Base-by-base conservation (phyloP, 1,140 invertebrate genomes). In the Zaprionus vittiger region DNA sequence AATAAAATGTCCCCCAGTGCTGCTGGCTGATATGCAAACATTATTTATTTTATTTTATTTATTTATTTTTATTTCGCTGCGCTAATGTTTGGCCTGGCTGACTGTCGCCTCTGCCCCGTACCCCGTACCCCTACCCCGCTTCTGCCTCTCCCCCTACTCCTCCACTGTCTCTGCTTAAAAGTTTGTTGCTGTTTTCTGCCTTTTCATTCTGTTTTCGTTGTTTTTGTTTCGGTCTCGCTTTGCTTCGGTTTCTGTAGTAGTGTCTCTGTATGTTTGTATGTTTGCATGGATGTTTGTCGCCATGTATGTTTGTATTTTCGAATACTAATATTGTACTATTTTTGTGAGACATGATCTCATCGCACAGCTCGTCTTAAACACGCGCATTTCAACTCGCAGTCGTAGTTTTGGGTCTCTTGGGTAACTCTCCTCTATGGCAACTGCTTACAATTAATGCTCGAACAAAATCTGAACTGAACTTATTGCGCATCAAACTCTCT, bases 1-100 rank as follows among this genome's bases (percentile, higher is more conserved):
- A 89, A 89, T 89, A 84, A 90, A 90, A 81, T 90, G 85, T 90
- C 85, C 84, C 85, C 85, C 76, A 77, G 67, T 78, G 66, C 55
- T 68, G 83, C 67, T 87, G 80, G 54, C 85, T 85, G 85, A 89
- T 89, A 89, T 90, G 85, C 86, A 90, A 89, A 89, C 85, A 89
- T 89, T 89, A 89, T 90, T 89, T 89, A 90, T 90, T 89, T 77
- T 76, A 79, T 79, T 77, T 77, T 76, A 79, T 79, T 77, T 77
- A 77, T 77, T 77, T 80, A 80, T 80, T 80, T 87, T 77, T 81
- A 84, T 89, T 84, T 89, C 75, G 79, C 65, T 78, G 77, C 72
- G 82, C 84, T 78, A 75, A 81, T 89, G 81, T 89, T 89, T 89
- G 81, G 85, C 47, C 47, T 44, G 41, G 6, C 41, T 47, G 38